Base-by-base conservation (phyloP, 2,113 vertebrate genomes). In the Merops nubicus region DNA sequence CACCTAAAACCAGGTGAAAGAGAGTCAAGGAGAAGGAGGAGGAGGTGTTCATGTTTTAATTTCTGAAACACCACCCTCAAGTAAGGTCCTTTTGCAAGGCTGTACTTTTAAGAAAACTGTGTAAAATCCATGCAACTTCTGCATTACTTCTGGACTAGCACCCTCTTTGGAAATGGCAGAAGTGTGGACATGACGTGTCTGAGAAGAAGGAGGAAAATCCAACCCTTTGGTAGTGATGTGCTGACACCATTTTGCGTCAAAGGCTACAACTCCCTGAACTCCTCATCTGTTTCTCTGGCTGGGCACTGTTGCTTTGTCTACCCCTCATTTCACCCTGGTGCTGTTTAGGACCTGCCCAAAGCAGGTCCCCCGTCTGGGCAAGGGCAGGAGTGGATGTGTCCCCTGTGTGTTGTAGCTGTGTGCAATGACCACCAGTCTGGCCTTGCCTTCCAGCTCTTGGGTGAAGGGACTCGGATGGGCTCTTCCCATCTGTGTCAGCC, bases 341-440 rank as follows among this genome's bases (percentile, higher is more conserved):
- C n/a, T 60, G 19, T 4, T 76, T 42, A 62, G 36, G 23, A 81
- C 25, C 31, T 74, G 59, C 26, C 68, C 43, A 38, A 18, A 81
- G 33, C 0, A 0, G 26, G 28, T 62, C 19, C 31, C 50, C 2
- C 3, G 53, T 48, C 63, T 87, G 54, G 45, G 29, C 4, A 4
- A n/a, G 40, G 48, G 38, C 56, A 82, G 65, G 7, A 57, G 8
- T 1, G 0, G 36, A 57, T 0, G 0, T 16, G 22, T 1, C 5
- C 25, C 5, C 8, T 56, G 13, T 1, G 3, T 1, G 3, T 9
- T 0, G 0, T 2, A 63, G 56, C 43, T 43, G 19, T 54, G 51
- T 2, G 1, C 0, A 0, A 31, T 56, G 57, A 87, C 68, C 19
- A 7, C 9, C 20, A 29, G n/a, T 56, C 54, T 51, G 36, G 40